Evolutionary conservation across 1,140 invertebrate species (phyloP).

Genomic region (Stegodyphus dumicola): DNA sequence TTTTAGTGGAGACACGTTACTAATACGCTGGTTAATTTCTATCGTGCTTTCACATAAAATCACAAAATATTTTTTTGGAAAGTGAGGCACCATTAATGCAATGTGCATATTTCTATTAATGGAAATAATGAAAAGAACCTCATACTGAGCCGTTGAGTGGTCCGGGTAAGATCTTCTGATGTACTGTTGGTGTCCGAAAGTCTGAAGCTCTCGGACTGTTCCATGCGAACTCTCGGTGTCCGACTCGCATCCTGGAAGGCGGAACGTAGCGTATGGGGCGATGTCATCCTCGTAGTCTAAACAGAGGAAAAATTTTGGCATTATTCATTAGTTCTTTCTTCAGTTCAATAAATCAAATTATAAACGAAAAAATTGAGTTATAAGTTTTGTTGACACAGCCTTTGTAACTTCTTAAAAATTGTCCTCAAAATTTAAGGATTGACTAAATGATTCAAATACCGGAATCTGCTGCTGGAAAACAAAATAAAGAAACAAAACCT

Average conservation of each 20-base stretch:
- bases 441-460: too few species aligned
- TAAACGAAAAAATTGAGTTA: not conserved
- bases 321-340: too few species aligned
- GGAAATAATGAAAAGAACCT: conserved; percentile 43
- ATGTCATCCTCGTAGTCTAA: conserved; percentile 62
- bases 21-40: too few species aligned
- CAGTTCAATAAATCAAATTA: too few species aligned
- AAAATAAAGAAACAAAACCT: too few species aligned
- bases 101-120: too few species aligned
- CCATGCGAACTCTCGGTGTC: conserved; percentile 62
- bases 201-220: conserved; percentile 61
- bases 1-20: too few species aligned
- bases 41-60: too few species aligned
- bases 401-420: not conserved
- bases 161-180: conserved; percentile 43
- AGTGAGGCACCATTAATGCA: too few species aligned
- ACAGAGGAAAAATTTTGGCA: not conserved
- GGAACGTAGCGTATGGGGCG: conserved; percentile 61
- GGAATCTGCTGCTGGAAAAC: too few species aligned
- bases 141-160: conserved; percentile 57
- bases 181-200: conserved; percentile 53
- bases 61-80: too few species aligned
- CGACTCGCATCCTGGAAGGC: conserved; percentile 61
- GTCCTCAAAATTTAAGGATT: too few species aligned
- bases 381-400: not conserved